Conservation (phyloP, 2,113 vertebrate species). For the Brachyhypopomus occidentalis region DNA sequence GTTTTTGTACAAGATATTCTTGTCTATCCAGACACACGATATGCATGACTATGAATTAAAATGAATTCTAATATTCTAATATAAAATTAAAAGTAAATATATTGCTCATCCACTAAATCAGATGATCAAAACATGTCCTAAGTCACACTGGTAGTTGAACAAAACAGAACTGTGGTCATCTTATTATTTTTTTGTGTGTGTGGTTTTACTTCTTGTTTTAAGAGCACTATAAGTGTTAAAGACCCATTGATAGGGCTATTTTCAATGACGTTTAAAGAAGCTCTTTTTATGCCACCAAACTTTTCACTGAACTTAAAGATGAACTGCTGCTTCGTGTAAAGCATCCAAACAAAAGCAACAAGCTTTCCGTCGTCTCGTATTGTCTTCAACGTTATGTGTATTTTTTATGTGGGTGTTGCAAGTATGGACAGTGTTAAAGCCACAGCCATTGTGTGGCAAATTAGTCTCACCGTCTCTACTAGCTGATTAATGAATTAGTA, state of each 20-base stretch:
- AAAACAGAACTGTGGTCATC: conserved; percentile 28
- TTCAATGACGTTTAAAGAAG: background rate
- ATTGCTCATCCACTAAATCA: background rate
- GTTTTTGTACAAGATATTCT: background rate
- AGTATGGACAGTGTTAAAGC: too few species aligned
- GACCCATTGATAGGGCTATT: conserved; percentile 11
- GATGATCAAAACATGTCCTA: background rate
- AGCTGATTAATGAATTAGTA: background rate
- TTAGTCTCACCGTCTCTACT: background rate
- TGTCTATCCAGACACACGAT: too few species aligned
- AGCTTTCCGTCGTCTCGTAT: too few species aligned
- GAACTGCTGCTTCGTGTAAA: too few species aligned
- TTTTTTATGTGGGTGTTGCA: too few species aligned
- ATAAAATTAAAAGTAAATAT: background rate
- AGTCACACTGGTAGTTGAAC: background rate
- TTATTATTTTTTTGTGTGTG: conserved; percentile 30
- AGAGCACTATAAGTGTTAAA: conserved; percentile 34
- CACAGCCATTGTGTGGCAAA: background rate
- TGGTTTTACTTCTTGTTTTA: conserved; percentile 63
- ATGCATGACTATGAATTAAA: too few species aligned
- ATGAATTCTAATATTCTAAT: background rate
- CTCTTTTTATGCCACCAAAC: background rate
- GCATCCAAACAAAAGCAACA: background rate
- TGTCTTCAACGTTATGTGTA: too few species aligned
- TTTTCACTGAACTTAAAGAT: too few species aligned